Conservation (phyloP, 2,888 invertebrate species). For the Tortricodes alternella region DNA sequence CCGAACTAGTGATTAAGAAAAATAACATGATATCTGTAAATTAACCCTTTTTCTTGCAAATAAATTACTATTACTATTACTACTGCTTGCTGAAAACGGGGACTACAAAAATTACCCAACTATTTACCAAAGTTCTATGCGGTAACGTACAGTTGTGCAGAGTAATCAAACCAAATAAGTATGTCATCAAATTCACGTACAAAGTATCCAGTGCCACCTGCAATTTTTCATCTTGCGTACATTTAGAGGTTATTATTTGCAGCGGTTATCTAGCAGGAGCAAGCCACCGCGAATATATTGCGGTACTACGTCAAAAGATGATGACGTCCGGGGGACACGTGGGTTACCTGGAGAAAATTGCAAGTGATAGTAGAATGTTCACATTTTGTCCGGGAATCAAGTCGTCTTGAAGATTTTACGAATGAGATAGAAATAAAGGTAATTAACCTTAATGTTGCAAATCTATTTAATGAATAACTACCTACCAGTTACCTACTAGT, state of each 20-base stretch:
- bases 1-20: too few relatives aligned
- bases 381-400: neutral
- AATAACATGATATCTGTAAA: too few relatives aligned
- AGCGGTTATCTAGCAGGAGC: constrained; percentile 48
- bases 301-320: constrained; percentile 49
- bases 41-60: too few relatives aligned
- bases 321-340: constrained; percentile 43
- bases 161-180: neutral
- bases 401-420: neutral
- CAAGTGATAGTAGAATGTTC: constrained; percentile 5
- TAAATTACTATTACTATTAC: too few relatives aligned
- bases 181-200: neutral
- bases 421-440: too few relatives aligned
- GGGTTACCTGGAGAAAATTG: constrained; percentile 30
- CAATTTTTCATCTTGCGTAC: constrained; percentile 15
- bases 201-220: constrained; percentile 8
- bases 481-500: too few relatives aligned
- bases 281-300: constrained; percentile 53
- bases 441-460: too few relatives aligned
- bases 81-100: too few relatives aligned
- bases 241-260: constrained; percentile 32
- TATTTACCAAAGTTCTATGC: too few relatives aligned
- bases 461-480: too few relatives aligned
- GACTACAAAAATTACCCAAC: too few relatives aligned
- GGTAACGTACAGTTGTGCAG: too few relatives aligned